A percentile compares a stretch with the other conserved stretches of the same genome.
Conservation (phyloP, 2,888 invertebrate species). For the Xylota segnis region DNA sequence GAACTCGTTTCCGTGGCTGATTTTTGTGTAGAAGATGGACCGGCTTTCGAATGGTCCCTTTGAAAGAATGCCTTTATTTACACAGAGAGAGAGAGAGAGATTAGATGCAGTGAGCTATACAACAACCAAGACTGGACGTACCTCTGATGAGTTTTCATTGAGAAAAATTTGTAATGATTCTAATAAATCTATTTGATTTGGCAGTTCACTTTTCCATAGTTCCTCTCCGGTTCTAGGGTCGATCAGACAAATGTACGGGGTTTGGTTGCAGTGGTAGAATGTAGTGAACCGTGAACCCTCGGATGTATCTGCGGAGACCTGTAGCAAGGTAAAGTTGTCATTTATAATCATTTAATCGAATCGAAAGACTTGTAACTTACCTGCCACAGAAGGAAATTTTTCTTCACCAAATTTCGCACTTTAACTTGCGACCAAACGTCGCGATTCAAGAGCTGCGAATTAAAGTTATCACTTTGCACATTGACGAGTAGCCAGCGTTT, state of each 20-base stretch:
- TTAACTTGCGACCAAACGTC: constrained; percentile 89
- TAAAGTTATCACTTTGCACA: constrained; percentile 88
- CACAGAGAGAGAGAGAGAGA: neutral
- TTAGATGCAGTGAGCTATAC: too few relatives aligned
- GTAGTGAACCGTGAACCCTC: constrained; percentile 88
- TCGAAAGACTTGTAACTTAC: too few relatives aligned
- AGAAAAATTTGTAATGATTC: constrained; percentile 59
- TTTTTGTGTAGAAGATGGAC: constrained; percentile 27
- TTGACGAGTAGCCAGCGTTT: constrained; percentile 90
- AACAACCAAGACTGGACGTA: neutral
- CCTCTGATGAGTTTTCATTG: constrained; percentile 58
- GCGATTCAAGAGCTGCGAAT: constrained; percentile 89
- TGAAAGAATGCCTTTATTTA: constrained; percentile 54
- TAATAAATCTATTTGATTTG: constrained; percentile 80
- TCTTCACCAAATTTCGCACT: constrained; percentile 87
- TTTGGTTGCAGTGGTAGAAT: constrained; percentile 87
- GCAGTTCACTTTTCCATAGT: constrained; percentile 82
- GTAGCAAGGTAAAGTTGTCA: neutral
- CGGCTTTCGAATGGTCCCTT: constrained; percentile 36
- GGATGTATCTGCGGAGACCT: constrained; percentile 83
- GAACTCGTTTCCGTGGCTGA: constrained; percentile 7
- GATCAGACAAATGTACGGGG: constrained; percentile 88
- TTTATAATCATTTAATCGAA: too few relatives aligned
- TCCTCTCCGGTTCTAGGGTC: constrained; percentile 89
- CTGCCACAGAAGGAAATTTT: constrained; percentile 90